phyloP scores from a whole-genome alignment of 1,140 invertebrate genomes.

The Cecropterus lyciades region DNA sequence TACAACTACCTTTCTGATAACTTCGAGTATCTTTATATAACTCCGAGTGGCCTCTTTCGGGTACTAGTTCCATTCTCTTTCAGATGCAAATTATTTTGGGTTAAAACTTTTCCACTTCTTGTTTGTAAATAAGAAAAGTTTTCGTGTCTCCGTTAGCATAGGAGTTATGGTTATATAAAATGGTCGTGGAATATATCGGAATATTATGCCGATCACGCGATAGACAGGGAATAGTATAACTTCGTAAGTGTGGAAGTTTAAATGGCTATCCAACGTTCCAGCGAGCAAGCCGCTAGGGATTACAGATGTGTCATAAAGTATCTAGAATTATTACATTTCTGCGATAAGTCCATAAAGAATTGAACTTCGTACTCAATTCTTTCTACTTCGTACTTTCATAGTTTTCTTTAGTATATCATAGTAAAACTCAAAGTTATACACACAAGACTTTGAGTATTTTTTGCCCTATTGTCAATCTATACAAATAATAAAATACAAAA shows the following conservation, averaged over 20 bases:
- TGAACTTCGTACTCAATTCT: no score
- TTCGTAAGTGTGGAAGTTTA: slow-evolving; percentile 38
- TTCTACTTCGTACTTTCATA: no score
- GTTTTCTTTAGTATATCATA: no score
- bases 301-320: neutral
- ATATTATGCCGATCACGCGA: slow-evolving; percentile 38
- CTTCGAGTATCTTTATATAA: slow-evolving; percentile 24
- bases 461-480: no score
- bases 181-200: slow-evolving; percentile 17
- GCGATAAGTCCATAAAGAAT: no score
- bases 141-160: slow-evolving; percentile 46
- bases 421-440: no score
- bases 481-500: no score
- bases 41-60: slow-evolving; percentile 41
- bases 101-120: slow-evolving; percentile 47
- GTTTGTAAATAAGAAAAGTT: slow-evolving; percentile 54
- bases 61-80: slow-evolving; percentile 55
- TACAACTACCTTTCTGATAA: slow-evolving; percentile 1
- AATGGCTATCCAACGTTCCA: slow-evolving; percentile 28
- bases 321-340: neutral
- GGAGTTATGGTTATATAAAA: slow-evolving; percentile 13
- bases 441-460: no score
- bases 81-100: slow-evolving; percentile 62
- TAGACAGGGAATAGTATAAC: slow-evolving; percentile 29
- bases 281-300: slow-evolving; percentile 20